These are phyloP conservation scores for Polypedilum vanderplanki DNA, from an alignment of 1,140 invertebrate genomes.

Conservation along the genomic window DNA sequence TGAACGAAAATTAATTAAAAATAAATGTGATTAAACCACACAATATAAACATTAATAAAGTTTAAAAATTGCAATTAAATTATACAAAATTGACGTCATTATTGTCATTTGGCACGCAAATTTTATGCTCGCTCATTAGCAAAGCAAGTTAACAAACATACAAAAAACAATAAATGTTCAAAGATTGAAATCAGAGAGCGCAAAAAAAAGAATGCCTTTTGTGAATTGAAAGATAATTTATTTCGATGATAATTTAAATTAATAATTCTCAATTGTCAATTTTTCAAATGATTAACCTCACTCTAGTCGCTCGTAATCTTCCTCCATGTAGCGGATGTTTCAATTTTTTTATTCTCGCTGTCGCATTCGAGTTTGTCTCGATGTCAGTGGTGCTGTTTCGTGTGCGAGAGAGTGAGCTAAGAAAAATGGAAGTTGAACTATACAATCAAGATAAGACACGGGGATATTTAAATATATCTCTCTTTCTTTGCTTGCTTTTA, in stretches of 20 bases:
- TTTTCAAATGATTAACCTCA: slow-evolving; percentile 24
- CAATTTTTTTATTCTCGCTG: neutral
- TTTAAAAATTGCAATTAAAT: no score
- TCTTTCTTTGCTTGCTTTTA: neutral
- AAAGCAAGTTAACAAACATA: no score
- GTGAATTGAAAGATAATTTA: slow-evolving; percentile 28
- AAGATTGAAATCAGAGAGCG: no score
- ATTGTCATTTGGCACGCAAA: no score
- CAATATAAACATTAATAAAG: no score
- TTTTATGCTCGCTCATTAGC: no score
- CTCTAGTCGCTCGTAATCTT: neutral
- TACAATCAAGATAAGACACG: slow-evolving; percentile 24
- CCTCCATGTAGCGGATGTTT: slow-evolving; percentile 24
- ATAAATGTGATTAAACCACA: no score
- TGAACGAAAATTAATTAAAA: no score
- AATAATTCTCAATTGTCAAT: slow-evolving; percentile 24
- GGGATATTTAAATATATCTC: slow-evolving; percentile 9
- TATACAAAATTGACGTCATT: no score
- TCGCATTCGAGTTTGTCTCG: neutral
- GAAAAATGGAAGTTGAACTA: slow-evolving; percentile 22
- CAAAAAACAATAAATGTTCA: no score
- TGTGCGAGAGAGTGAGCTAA: neutral
- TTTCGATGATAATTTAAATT: slow-evolving; percentile 28
- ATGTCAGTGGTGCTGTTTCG: neutral
- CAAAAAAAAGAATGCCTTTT: no score